Percentiles rank a stretch among this genome's conserved stretches.
phyloP scores from a whole-genome alignment of 2,888 invertebrate genomes.

The Serripes groenlandicus region DNA sequence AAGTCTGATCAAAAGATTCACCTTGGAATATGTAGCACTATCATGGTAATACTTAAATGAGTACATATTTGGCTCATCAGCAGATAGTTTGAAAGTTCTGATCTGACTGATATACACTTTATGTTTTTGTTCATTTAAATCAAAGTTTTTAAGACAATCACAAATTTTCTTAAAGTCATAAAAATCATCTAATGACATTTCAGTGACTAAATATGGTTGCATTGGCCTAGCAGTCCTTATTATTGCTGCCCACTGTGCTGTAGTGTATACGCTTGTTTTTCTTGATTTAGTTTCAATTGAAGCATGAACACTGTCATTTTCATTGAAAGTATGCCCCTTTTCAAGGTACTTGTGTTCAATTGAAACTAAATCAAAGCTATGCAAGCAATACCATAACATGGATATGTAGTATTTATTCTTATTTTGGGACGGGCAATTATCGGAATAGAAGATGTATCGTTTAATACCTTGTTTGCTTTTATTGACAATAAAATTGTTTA shows the following conservation, averaged over 20 bases:
- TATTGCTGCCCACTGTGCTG: conserved; percentile 27
- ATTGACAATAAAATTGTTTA: conserved; percentile 11
- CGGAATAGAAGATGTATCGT: conserved; percentile 40
- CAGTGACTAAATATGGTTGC: conserved; percentile 17
- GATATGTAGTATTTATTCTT: conserved; percentile 41
- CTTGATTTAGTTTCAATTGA: conserved; percentile 10
- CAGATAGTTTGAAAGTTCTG: neutral
- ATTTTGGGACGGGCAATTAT: conserved; percentile 46
- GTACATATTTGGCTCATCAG: neutral
- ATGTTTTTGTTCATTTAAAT: conserved; percentile 15
- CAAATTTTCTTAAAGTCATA: conserved; percentile 11
- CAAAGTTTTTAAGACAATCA: conserved; percentile 3
- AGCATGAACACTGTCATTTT: conserved; percentile 30
- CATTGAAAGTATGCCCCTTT: conserved; percentile 44
- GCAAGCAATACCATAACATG: conserved; percentile 41
- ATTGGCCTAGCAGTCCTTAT: conserved; percentile 7
- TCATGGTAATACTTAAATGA: too few relatives aligned
- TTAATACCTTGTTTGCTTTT: conserved; percentile 15
- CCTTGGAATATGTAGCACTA: too few relatives aligned
- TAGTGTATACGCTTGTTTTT: conserved; percentile 3
- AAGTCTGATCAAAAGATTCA: too few relatives aligned
- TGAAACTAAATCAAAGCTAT: conserved; percentile 32
- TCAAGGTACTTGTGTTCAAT: conserved; percentile 21
- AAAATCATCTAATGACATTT: conserved; percentile 26
- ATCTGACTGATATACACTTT: conserved; percentile 4